Conservation (phyloP, 2,888 invertebrate genomes). For the Calameuta pallipes region DNA sequence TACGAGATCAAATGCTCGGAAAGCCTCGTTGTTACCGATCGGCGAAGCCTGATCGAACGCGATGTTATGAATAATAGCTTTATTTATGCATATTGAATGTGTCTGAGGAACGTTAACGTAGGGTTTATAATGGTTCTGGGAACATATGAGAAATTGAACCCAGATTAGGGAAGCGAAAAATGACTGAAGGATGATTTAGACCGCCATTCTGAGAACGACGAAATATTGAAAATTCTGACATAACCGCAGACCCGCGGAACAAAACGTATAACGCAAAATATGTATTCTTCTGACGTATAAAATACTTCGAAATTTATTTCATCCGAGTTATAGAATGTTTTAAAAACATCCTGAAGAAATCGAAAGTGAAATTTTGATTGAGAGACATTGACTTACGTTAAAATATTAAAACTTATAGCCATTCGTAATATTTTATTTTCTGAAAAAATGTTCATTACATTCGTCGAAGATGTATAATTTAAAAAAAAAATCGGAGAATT, state of each 20-base stretch:
- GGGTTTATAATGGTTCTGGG: not conserved
- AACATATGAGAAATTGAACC: not conserved
- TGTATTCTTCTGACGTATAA: not conserved
- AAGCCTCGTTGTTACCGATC: not conserved
- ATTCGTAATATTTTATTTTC: not conserved
- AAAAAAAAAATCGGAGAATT: no score
- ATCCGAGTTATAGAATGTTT: not conserved
- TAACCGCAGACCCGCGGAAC: not conserved
- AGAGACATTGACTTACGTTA: not conserved
- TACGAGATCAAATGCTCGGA: not conserved
- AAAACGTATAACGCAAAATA: not conserved
- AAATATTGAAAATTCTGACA: not conserved
- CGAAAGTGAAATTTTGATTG: not conserved
- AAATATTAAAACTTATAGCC: not conserved
- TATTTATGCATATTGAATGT: not conserved
- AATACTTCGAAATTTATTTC: not conserved
- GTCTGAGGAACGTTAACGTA: not conserved
- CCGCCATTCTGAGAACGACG: not conserved
- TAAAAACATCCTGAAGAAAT: not conserved
- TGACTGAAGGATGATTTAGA: not conserved
- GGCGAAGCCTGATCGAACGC: not conserved
- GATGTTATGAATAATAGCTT: not conserved
- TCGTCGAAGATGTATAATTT: not conserved
- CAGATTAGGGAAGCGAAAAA: not conserved
- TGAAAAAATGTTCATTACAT: not conserved